Percentiles rank a stretch among this genome's conserved stretches.
These are phyloP conservation scores for Drosophila kurseongensis DNA, from an alignment of 1,140 invertebrate genomes.

Conservation along the genomic window DNA sequence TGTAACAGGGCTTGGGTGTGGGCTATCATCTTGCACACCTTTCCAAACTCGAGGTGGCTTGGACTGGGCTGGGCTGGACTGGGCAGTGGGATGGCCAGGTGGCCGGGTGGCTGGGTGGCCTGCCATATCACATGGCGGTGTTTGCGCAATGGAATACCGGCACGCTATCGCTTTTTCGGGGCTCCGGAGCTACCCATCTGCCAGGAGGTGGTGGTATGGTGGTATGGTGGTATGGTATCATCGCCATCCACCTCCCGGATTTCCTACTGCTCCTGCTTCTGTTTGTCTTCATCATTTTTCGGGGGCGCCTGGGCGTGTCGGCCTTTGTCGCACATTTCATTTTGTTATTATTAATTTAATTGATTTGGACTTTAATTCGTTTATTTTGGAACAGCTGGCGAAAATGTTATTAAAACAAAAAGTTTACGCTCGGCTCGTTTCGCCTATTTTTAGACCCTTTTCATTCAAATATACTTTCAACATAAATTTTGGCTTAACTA, in stretches of 20 bases:
- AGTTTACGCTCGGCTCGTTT: conserved; percentile 57
- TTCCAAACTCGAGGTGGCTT: conserved; percentile 40
- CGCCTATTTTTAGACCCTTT: conserved; percentile 66
- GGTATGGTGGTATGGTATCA: background rate
- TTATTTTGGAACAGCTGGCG: conserved; percentile 68
- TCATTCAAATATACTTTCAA: conserved; percentile 26
- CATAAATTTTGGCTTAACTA: conserved; percentile 48
- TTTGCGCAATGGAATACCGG: conserved; percentile 71
- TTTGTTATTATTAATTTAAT: conserved; percentile 77
- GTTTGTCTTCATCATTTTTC: conserved; percentile 46
- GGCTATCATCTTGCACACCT: conserved; percentile 53
- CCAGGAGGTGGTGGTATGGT: conserved; percentile 2
- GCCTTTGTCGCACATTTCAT: conserved; percentile 46
- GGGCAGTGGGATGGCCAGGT: conserved; percentile 38
- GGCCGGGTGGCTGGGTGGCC: background rate
- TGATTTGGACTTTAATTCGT: conserved; percentile 68
- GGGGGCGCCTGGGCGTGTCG: conserved; percentile 30
- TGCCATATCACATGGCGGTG: conserved; percentile 76
- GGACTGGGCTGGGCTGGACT: conserved; percentile 9
- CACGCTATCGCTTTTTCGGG: conserved; percentile 56
- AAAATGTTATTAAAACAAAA: conserved; percentile 52
- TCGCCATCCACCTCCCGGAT: conserved; percentile 27
- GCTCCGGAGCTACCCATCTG: conserved; percentile 26
- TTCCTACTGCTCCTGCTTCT: conserved; percentile 4
- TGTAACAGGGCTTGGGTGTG: conserved; percentile 19